Percentiles rank a stretch among this genome's conserved stretches.
phyloP scores from a whole-genome alignment of 2,888 invertebrate genomes.

The Brachypalpus laphriformis region DNA sequence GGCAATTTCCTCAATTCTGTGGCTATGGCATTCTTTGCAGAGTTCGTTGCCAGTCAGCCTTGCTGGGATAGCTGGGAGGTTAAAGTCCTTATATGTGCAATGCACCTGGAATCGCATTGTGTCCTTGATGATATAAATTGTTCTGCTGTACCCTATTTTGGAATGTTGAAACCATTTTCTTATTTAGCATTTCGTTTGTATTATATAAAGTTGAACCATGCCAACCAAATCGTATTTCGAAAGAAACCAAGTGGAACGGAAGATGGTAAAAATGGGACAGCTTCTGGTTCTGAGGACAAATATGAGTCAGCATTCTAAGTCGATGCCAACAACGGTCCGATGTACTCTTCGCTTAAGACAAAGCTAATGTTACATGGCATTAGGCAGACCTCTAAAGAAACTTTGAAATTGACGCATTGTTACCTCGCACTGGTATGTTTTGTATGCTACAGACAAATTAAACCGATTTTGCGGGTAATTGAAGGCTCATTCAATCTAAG shows the following conservation, averaged over 20 bases:
- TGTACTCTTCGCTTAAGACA: no score
- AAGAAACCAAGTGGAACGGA: neutral
- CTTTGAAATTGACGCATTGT: no score
- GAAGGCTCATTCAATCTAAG: no score
- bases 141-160: slow-evolving; percentile 33
- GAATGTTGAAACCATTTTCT: slow-evolving; percentile 30
- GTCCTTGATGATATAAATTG: slow-evolving; percentile 64
- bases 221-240: neutral
- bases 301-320: neutral
- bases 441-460: no score
- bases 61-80: neutral
- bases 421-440: no score
- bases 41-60: slow-evolving; percentile 6
- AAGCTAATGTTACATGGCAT: neutral
- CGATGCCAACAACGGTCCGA: neutral
- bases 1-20: slow-evolving; percentile 47
- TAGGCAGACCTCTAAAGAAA: neutral
- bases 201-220: slow-evolving; percentile 5
- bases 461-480: no score
- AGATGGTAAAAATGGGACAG: neutral
- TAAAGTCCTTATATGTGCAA: slow-evolving; percentile 57
- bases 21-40: slow-evolving; percentile 28
- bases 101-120: slow-evolving; percentile 50
- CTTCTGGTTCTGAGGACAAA: neutral
- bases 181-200: slow-evolving; percentile 46